Evolutionary conservation across 2,113 vertebrate genomes (phyloP).

Genomic region (Prochilodus magdalenae): DNA sequence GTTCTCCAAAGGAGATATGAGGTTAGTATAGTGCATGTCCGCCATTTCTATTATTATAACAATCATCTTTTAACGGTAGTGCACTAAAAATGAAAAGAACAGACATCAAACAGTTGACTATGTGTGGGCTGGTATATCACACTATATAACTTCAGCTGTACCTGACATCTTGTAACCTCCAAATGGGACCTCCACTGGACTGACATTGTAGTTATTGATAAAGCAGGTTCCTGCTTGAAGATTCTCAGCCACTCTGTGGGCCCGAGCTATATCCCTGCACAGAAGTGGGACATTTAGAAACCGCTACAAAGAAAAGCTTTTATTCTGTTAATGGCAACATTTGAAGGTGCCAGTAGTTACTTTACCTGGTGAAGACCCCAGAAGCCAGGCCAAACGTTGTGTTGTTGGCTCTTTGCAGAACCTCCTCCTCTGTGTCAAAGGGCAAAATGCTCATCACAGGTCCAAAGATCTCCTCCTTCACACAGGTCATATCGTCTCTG

Average conservation of each 20-base stretch:
- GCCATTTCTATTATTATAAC: no score
- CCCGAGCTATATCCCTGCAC: slow-evolving; percentile 88
- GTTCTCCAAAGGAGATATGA: slow-evolving; percentile 9
- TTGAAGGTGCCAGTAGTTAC: neutral
- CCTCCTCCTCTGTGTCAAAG: slow-evolving; percentile 94
- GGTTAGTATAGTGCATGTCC: no score
- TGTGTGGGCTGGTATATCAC: neutral
- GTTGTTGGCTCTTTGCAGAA: slow-evolving; percentile 86
- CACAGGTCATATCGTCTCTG: slow-evolving; percentile 92
- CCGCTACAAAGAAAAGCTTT: neutral
- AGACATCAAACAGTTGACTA: no score
- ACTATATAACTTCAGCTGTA: slow-evolving; percentile 53
- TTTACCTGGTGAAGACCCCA: slow-evolving; percentile 94
- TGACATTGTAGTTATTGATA: slow-evolving; percentile 95
- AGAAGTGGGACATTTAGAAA: neutral
- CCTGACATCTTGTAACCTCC: slow-evolving; percentile 97
- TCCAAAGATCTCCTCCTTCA: slow-evolving; percentile 97
- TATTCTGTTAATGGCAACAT: neutral
- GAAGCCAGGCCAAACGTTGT: slow-evolving; percentile 90
- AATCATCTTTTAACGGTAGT: no score
- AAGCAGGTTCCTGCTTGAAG: slow-evolving; percentile 92
- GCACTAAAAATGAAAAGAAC: no score
- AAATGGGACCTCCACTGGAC: slow-evolving; percentile 89
- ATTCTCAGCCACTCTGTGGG: slow-evolving; percentile 87
- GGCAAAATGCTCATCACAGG: slow-evolving; percentile 95